phyloP scores from a whole-genome alignment of 2,113 vertebrate genomes.

The Mirza zaza region DNA sequence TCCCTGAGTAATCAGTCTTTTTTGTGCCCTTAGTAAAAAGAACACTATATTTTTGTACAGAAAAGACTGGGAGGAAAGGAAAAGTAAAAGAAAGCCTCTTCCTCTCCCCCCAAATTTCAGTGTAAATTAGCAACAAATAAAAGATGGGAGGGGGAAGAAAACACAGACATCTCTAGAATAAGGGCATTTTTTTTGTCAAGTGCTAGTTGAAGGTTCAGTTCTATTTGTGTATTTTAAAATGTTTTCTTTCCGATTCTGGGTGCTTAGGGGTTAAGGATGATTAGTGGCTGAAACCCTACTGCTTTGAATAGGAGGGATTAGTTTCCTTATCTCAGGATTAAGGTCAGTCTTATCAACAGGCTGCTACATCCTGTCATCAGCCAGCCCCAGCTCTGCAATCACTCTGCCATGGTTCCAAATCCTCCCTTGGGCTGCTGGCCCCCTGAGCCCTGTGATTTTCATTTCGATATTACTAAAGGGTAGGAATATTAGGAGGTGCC shows the following conservation, averaged over 20 bases:
- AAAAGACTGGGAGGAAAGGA: conserved; percentile 24
- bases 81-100: background rate
- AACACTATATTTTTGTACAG: conserved; percentile 64
- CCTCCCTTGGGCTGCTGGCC: background rate
- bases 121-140: conserved; percentile 53
- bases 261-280: conserved; percentile 38
- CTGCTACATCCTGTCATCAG: conserved; percentile 3
- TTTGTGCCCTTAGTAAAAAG: conserved; percentile 55
- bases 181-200: background rate
- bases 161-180: background rate
- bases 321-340: conserved; percentile 67
- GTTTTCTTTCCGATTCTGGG: conserved; percentile 21
- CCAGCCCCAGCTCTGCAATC: background rate
- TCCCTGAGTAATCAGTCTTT: conserved; percentile 69
- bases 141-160: conserved; percentile 5
- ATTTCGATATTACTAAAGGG: background rate
- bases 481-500: background rate
- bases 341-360: conserved; percentile 54
- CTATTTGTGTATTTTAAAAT: conserved; percentile 6
- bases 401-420: background rate
- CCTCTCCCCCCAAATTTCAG: background rate
- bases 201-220: background rate
- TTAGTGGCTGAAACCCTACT: background rate
- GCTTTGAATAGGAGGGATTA: conserved; percentile 57
- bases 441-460: background rate